phyloP scores from a whole-genome alignment of 1,140 invertebrate genomes.

The Listronotus bonariensis region DNA sequence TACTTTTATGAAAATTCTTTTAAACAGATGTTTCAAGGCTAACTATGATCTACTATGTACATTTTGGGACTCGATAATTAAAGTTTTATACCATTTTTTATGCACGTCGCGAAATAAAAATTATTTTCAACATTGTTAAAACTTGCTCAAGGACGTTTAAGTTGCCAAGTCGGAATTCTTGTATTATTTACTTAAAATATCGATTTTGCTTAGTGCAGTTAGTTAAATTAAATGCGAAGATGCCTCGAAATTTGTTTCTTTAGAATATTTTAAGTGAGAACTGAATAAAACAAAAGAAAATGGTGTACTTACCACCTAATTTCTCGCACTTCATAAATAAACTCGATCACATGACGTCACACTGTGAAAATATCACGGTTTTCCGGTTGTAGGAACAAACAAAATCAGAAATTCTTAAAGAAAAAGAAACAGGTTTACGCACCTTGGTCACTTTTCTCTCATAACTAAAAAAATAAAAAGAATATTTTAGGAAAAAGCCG shows the following conservation, averaged over 20 bases:
- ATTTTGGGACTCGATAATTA: slow-evolving; percentile 19
- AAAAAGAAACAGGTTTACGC: slow-evolving; percentile 31
- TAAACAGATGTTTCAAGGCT: slow-evolving; percentile 38
- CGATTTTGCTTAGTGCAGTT: slow-evolving; percentile 21
- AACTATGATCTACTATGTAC: slow-evolving; percentile 12
- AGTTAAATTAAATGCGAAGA: slow-evolving; percentile 26
- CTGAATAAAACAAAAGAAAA: slow-evolving; percentile 12
- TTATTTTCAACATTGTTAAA: slow-evolving; percentile 32
- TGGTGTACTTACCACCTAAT: slow-evolving; percentile 40
- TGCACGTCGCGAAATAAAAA: slow-evolving; percentile 22
- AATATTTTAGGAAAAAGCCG: slow-evolving; percentile 38
- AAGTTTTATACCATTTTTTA: slow-evolving; percentile 26
- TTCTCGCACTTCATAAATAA: slow-evolving; percentile 42
- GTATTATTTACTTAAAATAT: slow-evolving; percentile 38
- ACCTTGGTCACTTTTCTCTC: slow-evolving; percentile 44
- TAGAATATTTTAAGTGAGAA: neutral
- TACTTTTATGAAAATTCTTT: slow-evolving; percentile 28
- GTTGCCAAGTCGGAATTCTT: slow-evolving; percentile 29
- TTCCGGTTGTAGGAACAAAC: slow-evolving; percentile 23
- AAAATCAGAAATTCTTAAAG: slow-evolving; percentile 34
- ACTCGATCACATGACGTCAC: slow-evolving; percentile 51
- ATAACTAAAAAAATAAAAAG: slow-evolving; percentile 40
- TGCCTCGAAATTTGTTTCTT: neutral
- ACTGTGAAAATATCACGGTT: slow-evolving; percentile 34
- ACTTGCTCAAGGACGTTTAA: slow-evolving; percentile 47